These are phyloP conservation scores for Eubasilissa splendida DNA, from an alignment of 2,888 invertebrate genomes.

Conservation along the genomic window DNA sequence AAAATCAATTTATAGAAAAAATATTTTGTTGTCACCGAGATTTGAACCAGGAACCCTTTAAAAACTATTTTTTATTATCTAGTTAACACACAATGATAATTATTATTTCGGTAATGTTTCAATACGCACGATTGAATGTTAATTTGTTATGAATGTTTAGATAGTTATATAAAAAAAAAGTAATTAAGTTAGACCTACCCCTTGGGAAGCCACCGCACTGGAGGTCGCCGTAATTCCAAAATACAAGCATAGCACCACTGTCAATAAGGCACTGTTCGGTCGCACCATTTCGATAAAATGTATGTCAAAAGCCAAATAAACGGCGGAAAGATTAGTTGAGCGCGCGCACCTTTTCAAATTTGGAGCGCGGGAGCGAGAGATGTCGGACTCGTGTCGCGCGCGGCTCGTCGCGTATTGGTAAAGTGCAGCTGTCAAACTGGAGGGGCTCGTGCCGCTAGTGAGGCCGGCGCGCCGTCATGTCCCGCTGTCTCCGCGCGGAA, in stretches of 20 bases:
- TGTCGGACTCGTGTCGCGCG: not conserved
- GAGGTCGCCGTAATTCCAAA: slow-evolving; percentile 48
- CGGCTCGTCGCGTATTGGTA: slow-evolving; percentile 11
- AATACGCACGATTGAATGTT: too few species aligned
- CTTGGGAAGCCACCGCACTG: slow-evolving; percentile 54
- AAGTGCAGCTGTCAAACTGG: slow-evolving; percentile 59
- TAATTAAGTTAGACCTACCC: slow-evolving; percentile 49
- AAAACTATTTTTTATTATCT: too few species aligned
- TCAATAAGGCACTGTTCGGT: slow-evolving; percentile 44
- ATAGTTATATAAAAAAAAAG: too few species aligned
- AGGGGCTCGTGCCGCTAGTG: slow-evolving; percentile 60
- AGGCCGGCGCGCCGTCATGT: slow-evolving; percentile 57
- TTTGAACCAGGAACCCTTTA: too few species aligned
- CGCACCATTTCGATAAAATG: slow-evolving; percentile 46
- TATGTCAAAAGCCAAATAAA: not conserved
- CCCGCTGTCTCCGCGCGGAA: slow-evolving; percentile 44
- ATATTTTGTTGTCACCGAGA: too few species aligned
- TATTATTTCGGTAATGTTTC: too few species aligned
- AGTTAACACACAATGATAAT: not conserved
- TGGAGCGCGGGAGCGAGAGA: not conserved
- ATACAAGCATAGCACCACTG: slow-evolving; percentile 53
- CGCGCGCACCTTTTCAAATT: slow-evolving; percentile 1
- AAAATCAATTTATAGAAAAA: too few species aligned
- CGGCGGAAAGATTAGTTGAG: not conserved
- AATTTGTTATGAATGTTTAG: too few species aligned